A percentile compares a stretch with the other conserved stretches of the same genome.
Evolutionary conservation across 2,113 vertebrate genomes (phyloP).

Genomic region (Procavia capensis): DNA sequence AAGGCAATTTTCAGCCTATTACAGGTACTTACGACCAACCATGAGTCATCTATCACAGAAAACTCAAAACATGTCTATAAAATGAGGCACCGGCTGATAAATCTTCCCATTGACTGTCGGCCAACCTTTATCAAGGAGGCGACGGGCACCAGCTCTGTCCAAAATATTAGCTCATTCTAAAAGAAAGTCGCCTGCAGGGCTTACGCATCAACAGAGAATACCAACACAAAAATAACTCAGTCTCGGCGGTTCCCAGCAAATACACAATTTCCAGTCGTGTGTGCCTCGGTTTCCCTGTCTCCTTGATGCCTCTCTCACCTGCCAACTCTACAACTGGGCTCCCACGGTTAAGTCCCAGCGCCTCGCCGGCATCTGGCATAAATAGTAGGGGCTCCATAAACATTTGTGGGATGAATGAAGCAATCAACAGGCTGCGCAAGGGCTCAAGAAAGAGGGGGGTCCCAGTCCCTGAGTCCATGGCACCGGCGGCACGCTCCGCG

Average conservation of each 20-base stretch:
- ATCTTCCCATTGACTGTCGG: background rate
- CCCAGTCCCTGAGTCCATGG: background rate
- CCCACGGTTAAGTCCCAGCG: background rate
- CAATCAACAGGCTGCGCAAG: background rate
- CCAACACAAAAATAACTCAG: background rate
- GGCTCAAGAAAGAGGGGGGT: background rate
- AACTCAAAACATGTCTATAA: background rate
- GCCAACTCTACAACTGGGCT: background rate
- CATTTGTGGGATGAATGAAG: background rate
- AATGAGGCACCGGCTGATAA: background rate
- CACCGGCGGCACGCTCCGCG: background rate
- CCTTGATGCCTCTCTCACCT: background rate
- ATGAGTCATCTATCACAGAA: background rate
- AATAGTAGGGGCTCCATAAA: background rate
- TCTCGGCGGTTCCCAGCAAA: background rate
- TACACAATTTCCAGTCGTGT: background rate
- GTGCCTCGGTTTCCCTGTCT: background rate
- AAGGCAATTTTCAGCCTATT: background rate
- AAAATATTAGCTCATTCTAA: background rate
- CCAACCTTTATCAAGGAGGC: background rate
- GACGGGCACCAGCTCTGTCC: background rate
- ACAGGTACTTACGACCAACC: background rate
- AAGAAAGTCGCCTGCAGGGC: background rate
- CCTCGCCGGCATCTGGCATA: background rate
- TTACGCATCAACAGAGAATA: background rate